Base-by-base conservation (phyloP, 2,113 vertebrate species). In the Crotalus helleri region DNA sequence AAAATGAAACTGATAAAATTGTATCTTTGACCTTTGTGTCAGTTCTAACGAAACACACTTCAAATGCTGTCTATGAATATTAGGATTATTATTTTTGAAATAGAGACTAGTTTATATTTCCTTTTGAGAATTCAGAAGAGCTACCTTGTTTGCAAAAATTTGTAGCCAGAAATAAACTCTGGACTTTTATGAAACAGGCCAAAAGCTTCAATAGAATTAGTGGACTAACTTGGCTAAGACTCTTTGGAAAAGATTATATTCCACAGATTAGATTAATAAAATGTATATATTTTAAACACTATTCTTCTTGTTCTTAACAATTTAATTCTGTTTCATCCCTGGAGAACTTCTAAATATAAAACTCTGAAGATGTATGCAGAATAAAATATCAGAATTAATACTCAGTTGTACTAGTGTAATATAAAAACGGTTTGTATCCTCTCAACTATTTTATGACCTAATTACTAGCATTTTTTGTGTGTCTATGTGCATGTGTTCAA, bases 1-100 rank as follows among this genome's bases (percentile, higher is more conserved):
- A 96, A 96, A 97, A 96, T 93, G 96, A 94, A 95, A 93, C 96
- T 92, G 96, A 97, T 96, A 94, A 97, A 97, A 97, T 87, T 97
- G 95, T 89, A 96, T 88, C 95, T 96, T 94, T 96, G 96, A 96
- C 97, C 96, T 95, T 95, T 92, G 64, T 95, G 96, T 97, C 95
- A 87, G 87, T 95, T 94, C 94, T 94, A 97, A 95, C 91, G 91
- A 91, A 69, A 94, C 90, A 92, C 94, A 89, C 90, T 94, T 96
- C 93, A 96, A 97, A 96, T 92, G 94, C 92, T 94, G 96, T 96
- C 94, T 69, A 89, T 96, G 95, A 89, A 94, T 93, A 90, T 94
- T 94, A 95, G 94, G 91, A 95, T 94, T 55, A 11, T 96, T 96
- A 96, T 95, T 69, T 1, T 94, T 91, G 89, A 96, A 96, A 92